A percentile compares a stretch with the other conserved stretches of the same genome.
Conservation (phyloP, 35 echinoderm and acorn worm genomes). For the Patiria miniata region DNA sequence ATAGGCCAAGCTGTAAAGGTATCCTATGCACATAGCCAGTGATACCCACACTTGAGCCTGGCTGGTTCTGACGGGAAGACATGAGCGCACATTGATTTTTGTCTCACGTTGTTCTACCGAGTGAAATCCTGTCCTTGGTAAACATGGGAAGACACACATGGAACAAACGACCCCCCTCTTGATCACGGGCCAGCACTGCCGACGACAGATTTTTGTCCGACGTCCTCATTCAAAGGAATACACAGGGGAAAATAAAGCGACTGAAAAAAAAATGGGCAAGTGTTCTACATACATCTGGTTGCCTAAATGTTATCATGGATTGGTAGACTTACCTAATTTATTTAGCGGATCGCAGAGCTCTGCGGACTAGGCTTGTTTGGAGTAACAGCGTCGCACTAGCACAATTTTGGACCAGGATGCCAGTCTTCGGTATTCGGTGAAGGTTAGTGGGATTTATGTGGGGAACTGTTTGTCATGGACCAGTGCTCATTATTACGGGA, state of each 20-base stretch:
- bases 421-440: too few relatives aligned
- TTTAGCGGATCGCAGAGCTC: too few relatives aligned
- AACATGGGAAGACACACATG: conserved; percentile 8
- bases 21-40: conserved; percentile 17
- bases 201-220: not conserved
- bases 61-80: not conserved
- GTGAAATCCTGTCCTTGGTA: conserved; percentile 23
- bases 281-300: too few relatives aligned
- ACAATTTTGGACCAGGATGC: too few relatives aligned
- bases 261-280: too few relatives aligned
- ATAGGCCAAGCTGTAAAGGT: not conserved
- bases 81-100: conserved; percentile 28
- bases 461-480: not conserved
- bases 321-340: too few relatives aligned
- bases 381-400: too few relatives aligned
- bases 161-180: conserved; percentile 2
- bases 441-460: too few relatives aligned
- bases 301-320: too few relatives aligned
- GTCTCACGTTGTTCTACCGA: conserved; percentile 27
- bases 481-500: not conserved
- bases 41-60: conserved; percentile 5
- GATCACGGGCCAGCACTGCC: conserved; percentile 15
- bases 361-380: too few relatives aligned
- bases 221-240: too few relatives aligned
- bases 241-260: too few relatives aligned